Percentiles rank a stretch among this genome's conserved stretches.
phyloP scores from a whole-genome alignment of 2,797 vertebrate genomes.

The Danio jaintianensis region DNA sequence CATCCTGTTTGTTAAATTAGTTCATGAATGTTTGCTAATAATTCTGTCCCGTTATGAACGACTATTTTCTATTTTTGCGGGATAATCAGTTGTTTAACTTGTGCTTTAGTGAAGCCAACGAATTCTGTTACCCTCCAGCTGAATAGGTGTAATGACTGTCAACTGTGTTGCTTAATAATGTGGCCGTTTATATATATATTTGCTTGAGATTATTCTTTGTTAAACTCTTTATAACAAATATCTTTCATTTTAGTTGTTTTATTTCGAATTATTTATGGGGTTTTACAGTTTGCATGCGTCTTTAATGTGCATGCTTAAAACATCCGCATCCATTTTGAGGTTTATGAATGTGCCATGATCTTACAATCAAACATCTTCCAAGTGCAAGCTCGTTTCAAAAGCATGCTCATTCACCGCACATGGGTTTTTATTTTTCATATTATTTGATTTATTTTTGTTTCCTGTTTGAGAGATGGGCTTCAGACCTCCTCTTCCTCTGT shows the following conservation, averaged over 20 bases:
- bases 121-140: conserved; percentile 12
- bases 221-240: neutral
- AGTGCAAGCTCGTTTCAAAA: neutral
- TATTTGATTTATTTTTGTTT: conserved; percentile 74
- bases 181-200: neutral
- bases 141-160: conserved; percentile 24
- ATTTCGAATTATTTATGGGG: neutral
- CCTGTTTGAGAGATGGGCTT: conserved; percentile 79
- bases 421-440: conserved; percentile 26
- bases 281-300: conserved; percentile 47
- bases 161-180: neutral
- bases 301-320: conserved; percentile 30
- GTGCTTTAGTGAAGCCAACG: neutral
- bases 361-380: neutral
- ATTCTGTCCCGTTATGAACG: neutral
- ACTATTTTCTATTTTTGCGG: neutral
- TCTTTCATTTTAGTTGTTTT: neutral
- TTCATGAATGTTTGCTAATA: neutral
- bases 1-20: neutral
- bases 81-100: neutral
- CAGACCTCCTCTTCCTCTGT: conserved; percentile 86
- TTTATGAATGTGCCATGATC: conserved; percentile 44
- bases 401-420: neutral
- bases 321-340: conserved; percentile 67
- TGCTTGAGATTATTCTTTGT: neutral